Evolutionary conservation across 1,140 invertebrate genomes (phyloP).

Genomic region (Drosophila pectinifera): DNA sequence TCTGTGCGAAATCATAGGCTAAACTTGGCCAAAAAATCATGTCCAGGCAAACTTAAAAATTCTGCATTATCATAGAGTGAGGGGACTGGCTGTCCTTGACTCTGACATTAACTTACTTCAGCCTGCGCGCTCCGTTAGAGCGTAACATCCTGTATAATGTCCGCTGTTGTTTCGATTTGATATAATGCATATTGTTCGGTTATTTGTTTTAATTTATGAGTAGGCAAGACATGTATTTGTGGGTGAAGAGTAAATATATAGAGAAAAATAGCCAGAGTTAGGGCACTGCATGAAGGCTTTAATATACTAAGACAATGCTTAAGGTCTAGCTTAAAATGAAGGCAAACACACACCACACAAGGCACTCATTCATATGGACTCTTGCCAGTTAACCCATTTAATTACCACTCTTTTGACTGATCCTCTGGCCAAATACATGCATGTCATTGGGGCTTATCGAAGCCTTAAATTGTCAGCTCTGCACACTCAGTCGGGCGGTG

Average conservation of each 20-base stretch:
- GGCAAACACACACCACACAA: conserved; percentile 6
- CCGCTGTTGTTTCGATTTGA: conserved; percentile 67
- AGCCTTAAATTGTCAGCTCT: conserved; percentile 31
- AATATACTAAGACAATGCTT: conserved; percentile 27
- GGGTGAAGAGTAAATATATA: conserved; percentile 27
- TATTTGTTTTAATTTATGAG: conserved; percentile 31
- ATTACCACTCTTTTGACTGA: conserved; percentile 25
- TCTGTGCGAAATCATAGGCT: conserved; percentile 23
- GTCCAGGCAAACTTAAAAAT: conserved; percentile 58
- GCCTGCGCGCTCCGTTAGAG: conserved; percentile 84
- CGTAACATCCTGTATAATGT: conserved; percentile 85
- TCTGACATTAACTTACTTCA: conserved; percentile 79
- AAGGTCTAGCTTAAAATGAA: conserved; percentile 60
- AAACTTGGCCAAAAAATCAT: conserved; percentile 25
- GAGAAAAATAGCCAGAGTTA: conserved; percentile 54
- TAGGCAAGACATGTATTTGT: no score
- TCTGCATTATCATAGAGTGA: conserved; percentile 44
- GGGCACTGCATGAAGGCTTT: conserved; percentile 11
- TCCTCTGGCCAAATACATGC: neutral
- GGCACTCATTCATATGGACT: neutral
- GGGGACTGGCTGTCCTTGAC: conserved; percentile 38
- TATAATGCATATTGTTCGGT: conserved; percentile 17
- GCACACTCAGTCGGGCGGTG: conserved; percentile 4
- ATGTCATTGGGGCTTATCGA: conserved; percentile 23
- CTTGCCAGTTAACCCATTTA: conserved; percentile 11